Percentiles rank a stretch among this genome's conserved stretches.
Conservation (phyloP, 2,797 vertebrate genomes). For the Labroides dimidiatus region DNA sequence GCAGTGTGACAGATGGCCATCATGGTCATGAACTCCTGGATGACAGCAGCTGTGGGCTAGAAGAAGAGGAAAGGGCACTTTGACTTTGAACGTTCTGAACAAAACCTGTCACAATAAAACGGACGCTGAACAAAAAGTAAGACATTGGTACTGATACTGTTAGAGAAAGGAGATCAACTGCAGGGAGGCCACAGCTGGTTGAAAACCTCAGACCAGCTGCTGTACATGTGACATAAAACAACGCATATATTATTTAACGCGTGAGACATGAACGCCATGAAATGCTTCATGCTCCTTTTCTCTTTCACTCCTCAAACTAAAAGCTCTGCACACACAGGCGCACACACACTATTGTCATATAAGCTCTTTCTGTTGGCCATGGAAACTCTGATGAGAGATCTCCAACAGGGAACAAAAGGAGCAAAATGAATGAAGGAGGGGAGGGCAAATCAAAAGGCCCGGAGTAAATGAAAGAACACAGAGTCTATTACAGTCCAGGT, state of each 20-base stretch:
- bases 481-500: conserved; percentile 69
- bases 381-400: conserved; percentile 48
- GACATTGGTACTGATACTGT: conserved; percentile 6
- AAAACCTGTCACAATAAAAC: conserved; percentile 49
- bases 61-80: conserved; percentile 50
- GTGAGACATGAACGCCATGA: background rate
- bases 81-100: conserved; percentile 52
- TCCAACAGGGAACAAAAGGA: conserved; percentile 47
- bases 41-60: conserved; percentile 94
- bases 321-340: conserved; percentile 20
- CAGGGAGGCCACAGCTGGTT: background rate
- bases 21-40: conserved; percentile 98
- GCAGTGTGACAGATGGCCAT: conserved; percentile 99
- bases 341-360: conserved; percentile 41
- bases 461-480: conserved; percentile 62
- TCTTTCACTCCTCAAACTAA: conserved; percentile 20
- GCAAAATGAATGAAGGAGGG: conserved; percentile 39
- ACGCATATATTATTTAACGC: conserved; percentile 13
- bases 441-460: conserved; percentile 57
- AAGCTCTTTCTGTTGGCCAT: conserved; percentile 28
- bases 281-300: too few relatives aligned
- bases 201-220: conserved; percentile 6
- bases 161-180: conserved; percentile 4
- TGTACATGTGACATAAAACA: background rate
- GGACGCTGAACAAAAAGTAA: conserved; percentile 29